Evolutionary conservation across 2,888 invertebrate species (phyloP), one percentile per base, ranked within the genome.

Genomic region (Sarcophaga caerulescens): DNA sequence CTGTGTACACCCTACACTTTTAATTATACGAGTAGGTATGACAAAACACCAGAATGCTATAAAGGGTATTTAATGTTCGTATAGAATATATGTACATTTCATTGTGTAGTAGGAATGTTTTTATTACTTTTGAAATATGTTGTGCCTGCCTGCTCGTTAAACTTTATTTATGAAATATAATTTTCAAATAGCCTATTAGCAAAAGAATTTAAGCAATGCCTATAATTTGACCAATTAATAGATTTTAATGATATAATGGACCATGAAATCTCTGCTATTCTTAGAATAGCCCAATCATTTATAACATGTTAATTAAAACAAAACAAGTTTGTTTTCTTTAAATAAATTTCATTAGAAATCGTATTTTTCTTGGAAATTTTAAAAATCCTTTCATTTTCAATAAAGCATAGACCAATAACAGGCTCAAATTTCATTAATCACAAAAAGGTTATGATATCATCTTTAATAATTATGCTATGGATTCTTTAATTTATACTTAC

Each of bases 181-280:
- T 69, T 69, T 23, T 69, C 35, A 23, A 60, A 57, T 35, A 44
- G 71, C n/a, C 79, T 71, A 79, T 79, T 79, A 71, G 71, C 79
- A 35, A 65, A 71, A 65, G 47, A 71, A 79, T 79, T 79, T 65
- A 4, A 65, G 62, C 63, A 71, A 79, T 71, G 65, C 57, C 57
- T 65, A 63, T 52, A 19, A 59, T 59, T 59, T 77, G 44, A 44
- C 60, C 35, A 25, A 25, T 68, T 62, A 69, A 78, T 62, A 60
- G 69, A 21, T 62, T 69, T 68, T 25, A 44, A 66, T 44, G 2
- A 66, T 19, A 44, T 44, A 19, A 66, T 66, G n/a, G 11, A 5
- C 44, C 44, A 12, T 44, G 1, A 8, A 23, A 63, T 63, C 25
- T 10, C 8, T 8, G 3, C 23, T 63, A 23, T 63, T 63, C 25